Percentiles rank a stretch among this genome's conserved stretches.
Evolutionary conservation across 2,888 invertebrate genomes (phyloP).

Genomic region (Drosophila anceps): DNA sequence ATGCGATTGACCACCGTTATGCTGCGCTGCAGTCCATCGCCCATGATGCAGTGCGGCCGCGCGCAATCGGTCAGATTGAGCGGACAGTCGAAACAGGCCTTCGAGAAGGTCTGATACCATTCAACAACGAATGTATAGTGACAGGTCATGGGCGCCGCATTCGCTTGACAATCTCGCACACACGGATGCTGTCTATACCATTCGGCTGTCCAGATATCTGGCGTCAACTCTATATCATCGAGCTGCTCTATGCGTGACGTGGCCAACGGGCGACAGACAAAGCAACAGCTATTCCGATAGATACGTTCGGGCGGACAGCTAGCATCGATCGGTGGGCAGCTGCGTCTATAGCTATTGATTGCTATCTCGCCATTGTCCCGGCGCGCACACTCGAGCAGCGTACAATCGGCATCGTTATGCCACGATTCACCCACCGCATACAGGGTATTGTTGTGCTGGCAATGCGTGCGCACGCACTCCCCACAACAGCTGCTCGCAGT

Average conservation of each 20-base stretch:
- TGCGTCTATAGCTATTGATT: constrained; percentile 82
- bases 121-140: constrained; percentile 88
- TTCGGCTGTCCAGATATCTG: constrained; percentile 79
- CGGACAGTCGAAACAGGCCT: constrained; percentile 95
- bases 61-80: constrained; percentile 90
- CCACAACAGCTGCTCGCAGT: constrained; percentile 83
- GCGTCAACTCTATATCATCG: constrained; percentile 31
- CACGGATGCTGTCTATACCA: constrained; percentile 86
- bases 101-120: constrained; percentile 94
- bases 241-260: constrained; percentile 40
- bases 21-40: constrained; percentile 92
- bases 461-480: constrained; percentile 83
- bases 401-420: constrained; percentile 83
- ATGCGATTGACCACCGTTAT: constrained; percentile 93
- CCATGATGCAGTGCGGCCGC: constrained; percentile 92
- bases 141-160: constrained; percentile 87
- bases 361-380: constrained; percentile 71
- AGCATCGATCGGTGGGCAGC: constrained; percentile 77
- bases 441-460: constrained; percentile 78
- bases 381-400: constrained; percentile 81
- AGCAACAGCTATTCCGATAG: constrained; percentile 82
- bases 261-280: constrained; percentile 68
- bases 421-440: constrained; percentile 83
- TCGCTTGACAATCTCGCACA: constrained; percentile 87
- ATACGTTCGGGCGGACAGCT: constrained; percentile 78